A percentile compares a stretch with the other conserved stretches of the same genome.
phyloP scores from a whole-genome alignment of 2,797 vertebrate species.

The Amblyraja radiata region DNA sequence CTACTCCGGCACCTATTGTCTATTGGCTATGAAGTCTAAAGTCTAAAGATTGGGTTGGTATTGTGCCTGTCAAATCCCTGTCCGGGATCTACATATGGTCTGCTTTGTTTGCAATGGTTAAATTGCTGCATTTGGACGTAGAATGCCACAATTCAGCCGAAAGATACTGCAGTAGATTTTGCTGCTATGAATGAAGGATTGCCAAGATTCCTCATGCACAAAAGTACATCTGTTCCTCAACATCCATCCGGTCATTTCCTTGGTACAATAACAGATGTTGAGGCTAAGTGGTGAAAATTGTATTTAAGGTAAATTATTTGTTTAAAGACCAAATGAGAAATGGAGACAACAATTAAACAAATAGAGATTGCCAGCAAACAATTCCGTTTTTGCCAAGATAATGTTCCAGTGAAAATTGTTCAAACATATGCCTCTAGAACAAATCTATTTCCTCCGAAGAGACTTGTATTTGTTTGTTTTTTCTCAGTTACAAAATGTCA shows the following conservation, averaged over 20 bases:
- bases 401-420: not conserved
- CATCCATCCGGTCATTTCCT: constrained; percentile 17
- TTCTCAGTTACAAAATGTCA: not conserved
- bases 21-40: too few relatives aligned
- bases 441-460: not conserved
- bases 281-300: not conserved
- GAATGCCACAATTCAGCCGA: not conserved
- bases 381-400: not conserved
- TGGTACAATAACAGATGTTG: constrained; percentile 23
- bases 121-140: not conserved
- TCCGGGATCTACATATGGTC: not conserved
- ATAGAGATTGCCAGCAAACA: too few relatives aligned
- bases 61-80: not conserved
- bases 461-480: not conserved
- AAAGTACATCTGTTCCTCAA: not conserved
- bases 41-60: not conserved
- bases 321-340: not conserved
- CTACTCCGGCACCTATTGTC: too few relatives aligned
- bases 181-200: not conserved
- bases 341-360: not conserved
- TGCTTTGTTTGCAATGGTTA: not conserved
- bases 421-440: not conserved
- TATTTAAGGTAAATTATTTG: not conserved
- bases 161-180: not conserved
- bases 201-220: not conserved